phyloP scores from a whole-genome alignment of 2,113 vertebrate species.

The Sturnus vulgaris region DNA sequence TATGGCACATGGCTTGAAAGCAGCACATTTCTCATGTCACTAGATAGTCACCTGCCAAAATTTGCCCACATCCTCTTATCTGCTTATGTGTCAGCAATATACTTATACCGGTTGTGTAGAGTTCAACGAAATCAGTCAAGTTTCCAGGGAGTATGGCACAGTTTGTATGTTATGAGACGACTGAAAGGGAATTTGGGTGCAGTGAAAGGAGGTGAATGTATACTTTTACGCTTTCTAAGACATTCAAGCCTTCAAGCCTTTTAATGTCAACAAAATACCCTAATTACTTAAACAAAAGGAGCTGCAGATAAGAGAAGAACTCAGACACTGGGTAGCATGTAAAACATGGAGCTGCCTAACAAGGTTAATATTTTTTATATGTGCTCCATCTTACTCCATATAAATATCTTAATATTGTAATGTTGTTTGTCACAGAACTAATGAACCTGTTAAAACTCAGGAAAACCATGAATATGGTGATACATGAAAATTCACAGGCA shows the following conservation, averaged over 20 bases:
- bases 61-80: neutral
- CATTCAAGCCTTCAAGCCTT: neutral
- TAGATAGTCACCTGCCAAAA: slow-evolving; percentile 38
- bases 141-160: neutral
- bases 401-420: neutral
- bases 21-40: neutral
- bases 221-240: neutral
- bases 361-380: neutral
- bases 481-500: slow-evolving; percentile 21
- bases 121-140: neutral
- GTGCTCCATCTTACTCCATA: neutral
- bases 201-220: neutral
- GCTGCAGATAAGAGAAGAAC: neutral
- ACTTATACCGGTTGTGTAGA: neutral
- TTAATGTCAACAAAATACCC: neutral
- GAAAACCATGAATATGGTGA: neutral
- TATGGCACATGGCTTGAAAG: slow-evolving; percentile 10
- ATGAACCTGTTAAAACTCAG: slow-evolving; percentile 15
- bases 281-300: neutral
- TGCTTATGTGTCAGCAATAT: neutral
- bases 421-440: slow-evolving; percentile 8
- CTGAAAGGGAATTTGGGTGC: neutral
- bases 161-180: neutral
- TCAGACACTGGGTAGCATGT: neutral
- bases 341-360: neutral